These are phyloP conservation scores for Loris lydekkerianus DNA, from an alignment of 2,797 vertebrate genomes.

Conservation along the genomic window DNA sequence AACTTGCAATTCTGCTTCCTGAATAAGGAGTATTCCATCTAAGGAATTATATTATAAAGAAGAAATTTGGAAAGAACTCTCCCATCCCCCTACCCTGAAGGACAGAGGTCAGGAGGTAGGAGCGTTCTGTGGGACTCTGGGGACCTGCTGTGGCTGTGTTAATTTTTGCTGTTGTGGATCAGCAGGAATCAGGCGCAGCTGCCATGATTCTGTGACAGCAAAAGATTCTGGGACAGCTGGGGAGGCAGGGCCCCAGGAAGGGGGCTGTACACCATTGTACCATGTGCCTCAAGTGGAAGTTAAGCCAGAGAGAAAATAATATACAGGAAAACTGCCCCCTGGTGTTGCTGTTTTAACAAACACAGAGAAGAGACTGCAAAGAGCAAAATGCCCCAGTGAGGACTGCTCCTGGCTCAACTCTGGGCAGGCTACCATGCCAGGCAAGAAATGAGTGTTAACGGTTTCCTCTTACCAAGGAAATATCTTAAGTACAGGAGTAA, in stretches of 20 bases:
- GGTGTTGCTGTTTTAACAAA: not conserved
- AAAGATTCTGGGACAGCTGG: not conserved
- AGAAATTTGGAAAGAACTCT: not conserved
- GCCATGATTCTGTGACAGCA: not conserved
- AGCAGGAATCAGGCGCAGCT: not conserved
- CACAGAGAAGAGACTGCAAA: not conserved
- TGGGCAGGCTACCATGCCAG: not conserved
- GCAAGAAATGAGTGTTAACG: not conserved
- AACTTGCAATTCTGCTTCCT: not conserved
- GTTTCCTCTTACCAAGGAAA: conserved; percentile 17
- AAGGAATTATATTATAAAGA: not conserved
- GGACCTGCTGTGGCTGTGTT: not conserved
- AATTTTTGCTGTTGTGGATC: accelerated
- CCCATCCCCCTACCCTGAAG: not conserved
- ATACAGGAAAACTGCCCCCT: not conserved
- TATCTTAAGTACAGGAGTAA: not conserved
- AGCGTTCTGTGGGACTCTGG: accelerated
- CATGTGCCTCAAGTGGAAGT: not conserved
- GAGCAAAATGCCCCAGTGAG: not conserved
- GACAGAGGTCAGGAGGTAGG: not conserved
- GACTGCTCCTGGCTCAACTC: not conserved
- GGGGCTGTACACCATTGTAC: accelerated
- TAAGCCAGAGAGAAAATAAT: not conserved
- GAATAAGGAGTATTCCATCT: not conserved
- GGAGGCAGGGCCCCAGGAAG: not conserved